These are phyloP conservation scores for Conops quadrifasciatus DNA, from an alignment of 2,888 invertebrate genomes.

Conservation along the genomic window DNA sequence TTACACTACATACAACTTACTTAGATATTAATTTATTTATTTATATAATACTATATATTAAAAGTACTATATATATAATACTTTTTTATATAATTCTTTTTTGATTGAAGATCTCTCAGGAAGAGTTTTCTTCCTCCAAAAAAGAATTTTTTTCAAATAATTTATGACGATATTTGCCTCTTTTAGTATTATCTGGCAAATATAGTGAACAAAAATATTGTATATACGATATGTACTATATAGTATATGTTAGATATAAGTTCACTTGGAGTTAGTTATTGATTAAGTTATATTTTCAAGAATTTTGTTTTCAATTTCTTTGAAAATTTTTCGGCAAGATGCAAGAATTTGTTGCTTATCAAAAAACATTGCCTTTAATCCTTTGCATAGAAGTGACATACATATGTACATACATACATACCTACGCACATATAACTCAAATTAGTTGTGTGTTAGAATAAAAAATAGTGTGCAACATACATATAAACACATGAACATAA, in stretches of 20 bases:
- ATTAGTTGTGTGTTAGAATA: constrained; percentile 11
- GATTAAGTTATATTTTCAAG: constrained; percentile 51
- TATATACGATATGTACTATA: no score
- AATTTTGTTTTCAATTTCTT: constrained; percentile 63
- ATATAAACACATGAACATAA: constrained; percentile 1
- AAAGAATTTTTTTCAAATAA: constrained; percentile 19
- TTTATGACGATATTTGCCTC: background rate
- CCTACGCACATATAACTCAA: no score
- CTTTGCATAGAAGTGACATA: constrained; percentile 25
- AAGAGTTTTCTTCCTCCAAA: constrained; percentile 23
- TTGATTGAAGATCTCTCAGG: constrained; percentile 18
- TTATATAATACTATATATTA: no score
- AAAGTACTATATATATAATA: no score
- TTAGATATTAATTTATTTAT: no score
- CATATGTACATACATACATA: constrained; percentile 2
- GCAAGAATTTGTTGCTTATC: constrained; percentile 34
- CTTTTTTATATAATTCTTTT: constrained; percentile 30
- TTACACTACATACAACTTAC: no score
- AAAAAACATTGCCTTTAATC: constrained; percentile 51
- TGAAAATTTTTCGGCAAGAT: constrained; percentile 58
- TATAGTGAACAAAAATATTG: no score
- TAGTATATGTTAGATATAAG: background rate
- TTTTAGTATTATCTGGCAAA: no score
- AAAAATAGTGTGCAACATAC: constrained; percentile 14
- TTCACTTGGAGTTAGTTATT: background rate